These are phyloP conservation scores for Cottus gobio DNA, from an alignment of 2,113 vertebrate species.

Conservation along the genomic window DNA sequence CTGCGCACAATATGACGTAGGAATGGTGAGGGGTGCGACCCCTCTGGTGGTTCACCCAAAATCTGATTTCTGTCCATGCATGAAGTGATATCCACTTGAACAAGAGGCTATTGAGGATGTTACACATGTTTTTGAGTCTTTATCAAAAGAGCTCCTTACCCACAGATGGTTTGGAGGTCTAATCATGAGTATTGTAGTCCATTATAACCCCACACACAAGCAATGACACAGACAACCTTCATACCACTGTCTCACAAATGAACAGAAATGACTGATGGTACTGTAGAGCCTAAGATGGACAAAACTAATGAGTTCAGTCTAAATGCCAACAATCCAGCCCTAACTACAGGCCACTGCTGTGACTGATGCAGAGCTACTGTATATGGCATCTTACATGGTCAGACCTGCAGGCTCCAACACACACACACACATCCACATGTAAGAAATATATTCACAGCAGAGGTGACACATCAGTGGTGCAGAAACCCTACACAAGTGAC, in stretches of 20 bases:
- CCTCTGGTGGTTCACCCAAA: too few relatives aligned
- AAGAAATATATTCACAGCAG: constrained; percentile 6
- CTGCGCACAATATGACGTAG: too few relatives aligned
- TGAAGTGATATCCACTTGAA: too few relatives aligned
- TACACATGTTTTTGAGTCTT: too few relatives aligned
- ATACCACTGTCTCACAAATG: background rate
- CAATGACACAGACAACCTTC: background rate
- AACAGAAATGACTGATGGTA: background rate
- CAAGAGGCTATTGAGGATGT: too few relatives aligned
- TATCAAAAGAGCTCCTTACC: too few relatives aligned
- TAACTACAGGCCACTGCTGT: constrained; percentile 3
- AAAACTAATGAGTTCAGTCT: background rate
- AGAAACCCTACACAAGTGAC: background rate
- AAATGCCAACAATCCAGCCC: constrained; percentile 13
- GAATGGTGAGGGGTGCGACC: too few relatives aligned
- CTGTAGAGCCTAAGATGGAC: too few relatives aligned
- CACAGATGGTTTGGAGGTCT: too few relatives aligned
- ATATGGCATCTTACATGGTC: constrained; percentile 22
- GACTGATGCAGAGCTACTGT: background rate
- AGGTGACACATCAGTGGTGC: background rate
- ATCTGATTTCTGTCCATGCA: too few relatives aligned
- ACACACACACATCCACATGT: background rate
- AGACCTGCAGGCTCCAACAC: background rate
- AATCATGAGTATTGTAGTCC: too few relatives aligned
- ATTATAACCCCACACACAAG: background rate